Base-by-base conservation (phyloP, 35 echinoderm and acorn worm species). In the Apostichopus parvimensis region DNA sequence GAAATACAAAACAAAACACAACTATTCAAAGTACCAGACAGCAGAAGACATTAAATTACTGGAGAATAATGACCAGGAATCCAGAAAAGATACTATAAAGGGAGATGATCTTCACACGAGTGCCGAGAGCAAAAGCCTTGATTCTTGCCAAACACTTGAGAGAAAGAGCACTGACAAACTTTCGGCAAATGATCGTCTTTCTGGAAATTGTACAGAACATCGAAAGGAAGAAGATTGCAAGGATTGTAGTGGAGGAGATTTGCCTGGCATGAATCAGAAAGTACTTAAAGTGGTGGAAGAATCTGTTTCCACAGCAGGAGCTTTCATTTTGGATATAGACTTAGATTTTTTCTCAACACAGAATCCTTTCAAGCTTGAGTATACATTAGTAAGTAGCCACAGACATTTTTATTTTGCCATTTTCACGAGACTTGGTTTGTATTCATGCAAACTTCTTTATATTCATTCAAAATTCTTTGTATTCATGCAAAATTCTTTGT, bases 311-410 rank as follows among this genome's bases (percentile, higher is more conserved):
- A 9, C 23, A 6, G 57, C 58, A n/a, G 13, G 59, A 53, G 85
- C 85, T 64, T 94, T 93, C 64, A 77, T 98, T 72, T 76, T 98
- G 53, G 97, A 98, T 76, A 94, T 98, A 15, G 97, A 98, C 64
- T 89, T 98, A 73, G 97, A 98, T 90, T 98, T 98, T 80, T 96
- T 98, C 77, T 98, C 97, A 4, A 98, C 97, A 0, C 95, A 93
- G 79, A 98, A 98, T 83, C 97, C 97, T 21, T 98, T 98, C 72
- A 94, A 93, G 57, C 91, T 96, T 24, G 75, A 96, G 22, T 98
- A 98, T 71, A 84, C 95, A 14, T 61, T 94, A 79, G 97, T 98
- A 77, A 86, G 93, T 57, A 72, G 58, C 10, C 55, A 87, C 34
- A 24, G 1, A 87, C 6, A 18, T 26, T 77, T 22, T 24, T n/a